phyloP scores from a whole-genome alignment of 2,888 invertebrate species.

The Drosophila paranaensis region DNA sequence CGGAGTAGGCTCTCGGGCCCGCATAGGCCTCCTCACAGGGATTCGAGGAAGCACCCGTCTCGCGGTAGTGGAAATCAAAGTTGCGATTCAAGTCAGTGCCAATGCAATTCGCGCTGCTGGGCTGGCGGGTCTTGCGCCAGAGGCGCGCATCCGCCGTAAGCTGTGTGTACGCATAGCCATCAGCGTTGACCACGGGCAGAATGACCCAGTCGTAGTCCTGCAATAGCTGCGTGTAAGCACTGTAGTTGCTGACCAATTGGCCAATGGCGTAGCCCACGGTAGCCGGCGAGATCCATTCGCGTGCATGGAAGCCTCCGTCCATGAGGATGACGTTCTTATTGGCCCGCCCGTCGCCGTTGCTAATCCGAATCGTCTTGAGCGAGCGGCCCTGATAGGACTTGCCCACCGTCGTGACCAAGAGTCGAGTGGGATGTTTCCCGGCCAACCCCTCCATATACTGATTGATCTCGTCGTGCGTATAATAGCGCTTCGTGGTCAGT shows the following conservation, averaged over 20 bases:
- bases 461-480: slow-evolving; percentile 84
- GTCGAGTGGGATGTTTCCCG: slow-evolving; percentile 85
- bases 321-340: slow-evolving; percentile 85
- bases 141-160: slow-evolving; percentile 49
- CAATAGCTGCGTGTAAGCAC: slow-evolving; percentile 84
- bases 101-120: slow-evolving; percentile 48
- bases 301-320: slow-evolving; percentile 87
- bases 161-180: slow-evolving; percentile 88
- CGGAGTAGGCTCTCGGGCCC: slow-evolving; percentile 87
- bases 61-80: slow-evolving; percentile 87
- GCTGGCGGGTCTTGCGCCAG: slow-evolving; percentile 87
- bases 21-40: slow-evolving; percentile 87
- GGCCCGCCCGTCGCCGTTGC: slow-evolving; percentile 83
- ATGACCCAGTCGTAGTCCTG: slow-evolving; percentile 88
- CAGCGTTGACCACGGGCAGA: slow-evolving; percentile 89
- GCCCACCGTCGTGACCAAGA: slow-evolving; percentile 86
- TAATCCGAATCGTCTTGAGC: slow-evolving; percentile 87
- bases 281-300: slow-evolving; percentile 88
- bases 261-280: slow-evolving; percentile 86
- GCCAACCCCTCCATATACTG: slow-evolving; percentile 85
- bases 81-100: slow-evolving; percentile 89
- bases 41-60: slow-evolving; percentile 69
- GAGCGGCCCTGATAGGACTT: slow-evolving; percentile 86
- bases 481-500: slow-evolving; percentile 68
- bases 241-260: slow-evolving; percentile 86